A percentile compares a stretch with the other conserved stretches of the same genome.
phyloP scores from a whole-genome alignment of 2,113 vertebrate species.

The Alligator sinensis region DNA sequence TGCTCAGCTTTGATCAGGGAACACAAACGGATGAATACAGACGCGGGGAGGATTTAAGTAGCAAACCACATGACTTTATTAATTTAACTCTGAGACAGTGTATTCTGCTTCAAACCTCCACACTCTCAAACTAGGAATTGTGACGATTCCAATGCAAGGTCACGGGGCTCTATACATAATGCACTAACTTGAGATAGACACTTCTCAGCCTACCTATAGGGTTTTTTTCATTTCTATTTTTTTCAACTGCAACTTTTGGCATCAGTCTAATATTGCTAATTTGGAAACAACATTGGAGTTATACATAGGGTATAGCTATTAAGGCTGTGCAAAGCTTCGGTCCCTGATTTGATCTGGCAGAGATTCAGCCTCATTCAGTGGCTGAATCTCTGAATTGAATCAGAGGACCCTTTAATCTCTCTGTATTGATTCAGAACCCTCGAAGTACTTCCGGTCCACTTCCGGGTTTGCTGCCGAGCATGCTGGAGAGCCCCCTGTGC shows the following conservation, averaged over 20 bases:
- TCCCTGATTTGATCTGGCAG: too few species aligned
- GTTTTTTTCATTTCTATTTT: not conserved
- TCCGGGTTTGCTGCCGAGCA: too few species aligned
- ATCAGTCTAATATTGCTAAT: not conserved
- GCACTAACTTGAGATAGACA: not conserved
- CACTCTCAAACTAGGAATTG: not conserved
- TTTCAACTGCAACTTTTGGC: not conserved
- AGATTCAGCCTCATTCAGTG: too few species aligned
- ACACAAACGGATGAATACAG: not conserved
- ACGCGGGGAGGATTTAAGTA: not conserved
- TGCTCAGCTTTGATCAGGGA: constrained; percentile 32
- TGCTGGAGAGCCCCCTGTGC: too few species aligned
- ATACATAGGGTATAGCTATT: too few species aligned
- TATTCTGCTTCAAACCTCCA: not conserved
- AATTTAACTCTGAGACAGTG: not conserved
- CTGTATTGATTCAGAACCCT: too few species aligned
- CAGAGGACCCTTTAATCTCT: too few species aligned
- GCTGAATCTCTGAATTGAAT: too few species aligned
- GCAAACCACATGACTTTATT: not conserved
- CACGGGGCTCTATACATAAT: not conserved
- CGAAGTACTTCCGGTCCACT: too few species aligned
- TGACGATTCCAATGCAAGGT: not conserved
- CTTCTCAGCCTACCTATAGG: not conserved
- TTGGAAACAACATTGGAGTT: too few species aligned
- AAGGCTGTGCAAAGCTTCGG: too few species aligned